Conservation (phyloP, 2,797 vertebrate species). For the Staurois parvus region DNA sequence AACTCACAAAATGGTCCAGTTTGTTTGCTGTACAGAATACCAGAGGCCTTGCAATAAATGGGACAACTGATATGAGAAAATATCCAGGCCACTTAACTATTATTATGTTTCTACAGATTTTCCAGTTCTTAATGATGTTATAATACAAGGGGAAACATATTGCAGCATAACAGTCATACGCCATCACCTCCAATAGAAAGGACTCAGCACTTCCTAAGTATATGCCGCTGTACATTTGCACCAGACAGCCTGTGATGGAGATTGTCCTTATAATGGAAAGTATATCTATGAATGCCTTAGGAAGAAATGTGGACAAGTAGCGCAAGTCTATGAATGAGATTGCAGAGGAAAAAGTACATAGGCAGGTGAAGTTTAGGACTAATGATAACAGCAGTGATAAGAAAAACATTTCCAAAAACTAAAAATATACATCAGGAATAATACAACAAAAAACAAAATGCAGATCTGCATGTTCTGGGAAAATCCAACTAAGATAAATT, state of each 20-base stretch:
- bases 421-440: neutral
- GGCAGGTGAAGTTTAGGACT: neutral
- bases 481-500: neutral
- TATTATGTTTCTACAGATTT: neutral
- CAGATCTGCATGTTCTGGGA: neutral
- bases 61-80: neutral
- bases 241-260: neutral
- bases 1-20: neutral
- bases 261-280: neutral
- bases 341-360: neutral
- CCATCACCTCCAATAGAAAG: neutral
- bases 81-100: neutral
- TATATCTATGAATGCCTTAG: neutral
- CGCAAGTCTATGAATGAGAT: neutral
- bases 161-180: neutral
- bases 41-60: neutral
- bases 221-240: neutral
- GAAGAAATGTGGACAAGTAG: neutral
- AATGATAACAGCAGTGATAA: neutral
- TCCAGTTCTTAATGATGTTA: neutral
- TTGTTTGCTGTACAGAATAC: neutral
- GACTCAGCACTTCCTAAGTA: neutral
- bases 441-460: neutral
- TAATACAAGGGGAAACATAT: slow-evolving; percentile 20
- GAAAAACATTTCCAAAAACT: neutral